Conservation (phyloP, 2,888 invertebrate species). For the Pseudococcus jackbeardsleyi region DNA sequence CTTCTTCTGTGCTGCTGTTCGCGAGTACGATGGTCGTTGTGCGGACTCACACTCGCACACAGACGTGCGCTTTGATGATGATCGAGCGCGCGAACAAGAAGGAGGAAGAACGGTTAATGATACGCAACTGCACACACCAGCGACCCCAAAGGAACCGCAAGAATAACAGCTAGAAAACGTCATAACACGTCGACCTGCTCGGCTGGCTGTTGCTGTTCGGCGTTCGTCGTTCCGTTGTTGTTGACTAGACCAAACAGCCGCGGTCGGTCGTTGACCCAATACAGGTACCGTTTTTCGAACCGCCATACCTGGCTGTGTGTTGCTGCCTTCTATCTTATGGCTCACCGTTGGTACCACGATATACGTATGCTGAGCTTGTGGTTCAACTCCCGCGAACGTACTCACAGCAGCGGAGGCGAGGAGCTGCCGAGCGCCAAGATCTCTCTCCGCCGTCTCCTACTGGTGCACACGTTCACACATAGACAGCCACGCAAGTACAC, state of each 20-base stretch:
- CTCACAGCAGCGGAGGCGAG: background rate
- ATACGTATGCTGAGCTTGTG: background rate
- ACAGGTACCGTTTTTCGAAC: conserved; percentile 60
- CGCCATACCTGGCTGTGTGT: conserved; percentile 18
- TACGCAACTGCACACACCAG: conserved; percentile 60
- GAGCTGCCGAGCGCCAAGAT: background rate
- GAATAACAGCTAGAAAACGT: conserved; percentile 65
- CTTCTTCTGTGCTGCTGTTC: background rate
- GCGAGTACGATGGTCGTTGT: background rate
- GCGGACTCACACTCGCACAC: background rate
- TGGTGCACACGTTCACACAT: background rate
- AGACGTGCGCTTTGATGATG: background rate
- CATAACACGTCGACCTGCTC: conserved; percentile 64
- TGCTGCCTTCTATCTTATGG: conserved; percentile 1
- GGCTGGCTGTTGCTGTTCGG: conserved; percentile 59
- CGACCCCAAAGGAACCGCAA: conserved; percentile 64
- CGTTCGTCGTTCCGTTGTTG: conserved; percentile 13
- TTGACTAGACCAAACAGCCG: conserved; percentile 64
- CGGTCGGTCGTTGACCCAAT: conserved; percentile 65
- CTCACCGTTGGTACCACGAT: background rate
- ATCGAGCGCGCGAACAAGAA: background rate
- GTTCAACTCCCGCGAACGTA: conserved; percentile 44
- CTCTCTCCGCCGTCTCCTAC: background rate
- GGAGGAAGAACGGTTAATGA: conserved; percentile 41
- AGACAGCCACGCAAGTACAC: background rate